Evolutionary conservation across 2,113 vertebrate species (phyloP).

Genomic region (Bungarus multicinctus): DNA sequence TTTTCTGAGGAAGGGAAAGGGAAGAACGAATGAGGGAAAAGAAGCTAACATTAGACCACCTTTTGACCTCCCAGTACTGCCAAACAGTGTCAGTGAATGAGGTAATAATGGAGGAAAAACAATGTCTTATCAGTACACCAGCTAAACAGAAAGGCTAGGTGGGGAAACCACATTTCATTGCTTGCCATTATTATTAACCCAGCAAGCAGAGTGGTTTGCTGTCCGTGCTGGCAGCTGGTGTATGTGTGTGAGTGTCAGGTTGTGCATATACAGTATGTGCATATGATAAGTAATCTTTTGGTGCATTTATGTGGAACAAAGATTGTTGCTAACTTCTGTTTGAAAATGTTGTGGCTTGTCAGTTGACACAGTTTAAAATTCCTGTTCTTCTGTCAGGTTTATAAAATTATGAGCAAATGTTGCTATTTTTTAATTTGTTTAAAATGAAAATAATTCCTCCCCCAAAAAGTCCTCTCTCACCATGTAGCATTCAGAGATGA

Average conservation of each 20-base stretch:
- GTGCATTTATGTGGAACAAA: conserved; percentile 27
- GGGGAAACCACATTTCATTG: conserved; percentile 39
- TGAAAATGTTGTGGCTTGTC: conserved; percentile 49
- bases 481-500: neutral
- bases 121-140: conserved; percentile 65
- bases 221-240: conserved; percentile 28
- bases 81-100: conserved; percentile 64
- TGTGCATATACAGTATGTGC: neutral
- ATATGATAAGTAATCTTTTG: conserved; percentile 34
- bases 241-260: neutral
- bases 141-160: conserved; percentile 59
- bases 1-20: conserved; percentile 65
- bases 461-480: neutral
- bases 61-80: conserved; percentile 62
- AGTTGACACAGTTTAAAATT: neutral
- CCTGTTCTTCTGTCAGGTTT: neutral
- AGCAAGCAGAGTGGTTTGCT: conserved; percentile 42
- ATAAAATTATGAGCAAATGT: neutral
- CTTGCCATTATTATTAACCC: conserved; percentile 19
- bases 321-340: conserved; percentile 20
- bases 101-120: conserved; percentile 71
- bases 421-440: neutral
- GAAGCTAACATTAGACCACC: conserved; percentile 52
- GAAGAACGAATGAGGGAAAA: conserved; percentile 51
- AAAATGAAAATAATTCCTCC: neutral